Evolutionary conservation across 2,113 vertebrate species (phyloP).

Genomic region (Apus apus): DNA sequence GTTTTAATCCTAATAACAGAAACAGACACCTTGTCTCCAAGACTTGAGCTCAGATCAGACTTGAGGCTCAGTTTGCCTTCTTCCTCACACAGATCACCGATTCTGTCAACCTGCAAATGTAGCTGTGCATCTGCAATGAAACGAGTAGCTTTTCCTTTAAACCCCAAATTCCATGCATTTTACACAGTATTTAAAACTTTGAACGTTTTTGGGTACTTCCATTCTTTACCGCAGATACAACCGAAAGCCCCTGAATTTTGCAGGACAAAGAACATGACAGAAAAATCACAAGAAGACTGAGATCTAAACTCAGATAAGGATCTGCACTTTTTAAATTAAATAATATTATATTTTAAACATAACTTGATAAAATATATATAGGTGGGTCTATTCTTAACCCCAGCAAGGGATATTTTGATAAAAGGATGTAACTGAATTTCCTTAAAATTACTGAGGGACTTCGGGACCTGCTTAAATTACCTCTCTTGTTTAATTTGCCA

Average conservation of each 20-base stretch:
- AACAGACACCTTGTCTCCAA: background rate
- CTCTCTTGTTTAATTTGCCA: constrained; percentile 57
- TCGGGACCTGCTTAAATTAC: constrained; percentile 57
- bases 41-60: background rate
- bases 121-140: background rate
- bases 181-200: background rate
- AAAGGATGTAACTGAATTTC: constrained; percentile 32
- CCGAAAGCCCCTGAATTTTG: background rate
- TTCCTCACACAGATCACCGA: background rate
- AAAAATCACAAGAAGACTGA: background rate
- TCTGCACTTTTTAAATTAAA: background rate
- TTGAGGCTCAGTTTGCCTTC: background rate
- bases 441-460: constrained; percentile 67
- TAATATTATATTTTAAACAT: constrained; percentile 1
- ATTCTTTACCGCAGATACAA: background rate
- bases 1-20: background rate
- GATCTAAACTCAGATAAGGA: background rate
- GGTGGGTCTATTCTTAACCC: constrained; percentile 20
- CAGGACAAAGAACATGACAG: background rate
- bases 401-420: constrained; percentile 51
- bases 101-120: background rate
- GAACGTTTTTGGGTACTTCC: background rate
- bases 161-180: background rate
- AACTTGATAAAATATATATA: background rate
- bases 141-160: background rate